Evolutionary conservation across 2,797 vertebrate genomes (phyloP).

Genomic region (Gorsachius magnificus): DNA sequence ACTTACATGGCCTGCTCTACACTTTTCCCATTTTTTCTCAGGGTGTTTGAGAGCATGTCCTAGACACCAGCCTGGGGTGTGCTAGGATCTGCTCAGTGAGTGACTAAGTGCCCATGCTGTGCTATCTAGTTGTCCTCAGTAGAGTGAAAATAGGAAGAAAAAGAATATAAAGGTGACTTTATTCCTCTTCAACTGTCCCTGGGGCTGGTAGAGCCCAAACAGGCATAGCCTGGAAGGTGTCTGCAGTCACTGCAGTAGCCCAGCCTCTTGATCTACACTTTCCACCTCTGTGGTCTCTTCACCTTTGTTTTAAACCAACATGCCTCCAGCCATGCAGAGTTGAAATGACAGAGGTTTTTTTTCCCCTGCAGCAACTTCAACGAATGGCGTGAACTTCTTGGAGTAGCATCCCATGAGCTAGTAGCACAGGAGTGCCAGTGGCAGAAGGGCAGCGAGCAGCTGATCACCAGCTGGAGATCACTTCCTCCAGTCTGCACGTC

Average conservation of each 20-base stretch:
- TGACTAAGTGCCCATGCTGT: background rate
- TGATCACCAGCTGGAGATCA: background rate
- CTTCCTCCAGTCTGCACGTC: background rate
- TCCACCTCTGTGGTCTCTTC: background rate
- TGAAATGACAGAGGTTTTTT: background rate
- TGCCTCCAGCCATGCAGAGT: background rate
- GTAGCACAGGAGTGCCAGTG: background rate
- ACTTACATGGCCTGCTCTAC: background rate
- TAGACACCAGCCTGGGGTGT: background rate
- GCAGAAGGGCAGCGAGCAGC: background rate
- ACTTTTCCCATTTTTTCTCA: background rate
- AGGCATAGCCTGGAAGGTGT: background rate
- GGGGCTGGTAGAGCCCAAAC: background rate
- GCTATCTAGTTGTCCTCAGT: background rate
- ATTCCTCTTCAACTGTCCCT: too few relatives aligned
- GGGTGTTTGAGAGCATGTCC: background rate
- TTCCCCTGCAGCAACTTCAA: background rate
- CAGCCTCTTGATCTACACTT: background rate
- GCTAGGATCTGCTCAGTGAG: background rate
- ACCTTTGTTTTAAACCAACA: background rate
- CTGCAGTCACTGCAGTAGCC: rapidly evolving
- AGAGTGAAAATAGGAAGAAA: background rate
- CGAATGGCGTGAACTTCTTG: background rate
- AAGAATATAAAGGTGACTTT: background rate
- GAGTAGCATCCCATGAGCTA: background rate